phyloP scores from a whole-genome alignment of 2,888 invertebrate genomes.

The Agelastica alni region DNA sequence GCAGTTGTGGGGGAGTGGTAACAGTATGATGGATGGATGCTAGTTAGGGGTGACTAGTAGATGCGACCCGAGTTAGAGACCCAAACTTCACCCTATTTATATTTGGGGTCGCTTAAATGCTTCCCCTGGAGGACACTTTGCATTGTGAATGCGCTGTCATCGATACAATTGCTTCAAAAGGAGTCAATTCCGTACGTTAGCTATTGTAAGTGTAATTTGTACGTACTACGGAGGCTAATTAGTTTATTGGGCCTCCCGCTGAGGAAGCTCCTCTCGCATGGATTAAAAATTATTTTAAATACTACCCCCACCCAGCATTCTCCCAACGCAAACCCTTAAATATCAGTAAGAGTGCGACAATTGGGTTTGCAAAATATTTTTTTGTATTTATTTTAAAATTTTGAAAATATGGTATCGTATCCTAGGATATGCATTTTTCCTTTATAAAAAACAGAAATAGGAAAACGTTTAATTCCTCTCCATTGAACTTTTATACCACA shows the following conservation, averaged over 20 bases:
- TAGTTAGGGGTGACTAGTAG: constrained; percentile 39
- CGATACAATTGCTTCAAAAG: constrained; percentile 45
- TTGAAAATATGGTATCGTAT: too few species aligned
- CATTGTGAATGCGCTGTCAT: constrained; percentile 42
- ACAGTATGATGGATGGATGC: constrained; percentile 48
- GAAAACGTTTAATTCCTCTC: too few species aligned
- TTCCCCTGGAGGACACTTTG: constrained; percentile 39
- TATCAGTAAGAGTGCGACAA: too few species aligned
- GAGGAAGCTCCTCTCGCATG: constrained; percentile 13
- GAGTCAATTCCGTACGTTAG: constrained; percentile 44
- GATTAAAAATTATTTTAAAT: constrained; percentile 13
- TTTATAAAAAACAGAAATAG: too few species aligned
- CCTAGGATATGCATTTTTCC: too few species aligned
- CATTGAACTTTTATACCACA: too few species aligned
- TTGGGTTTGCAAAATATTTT: too few species aligned
- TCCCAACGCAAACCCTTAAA: too few species aligned
- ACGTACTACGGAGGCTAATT: constrained; percentile 25
- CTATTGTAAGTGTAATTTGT: constrained; percentile 37
- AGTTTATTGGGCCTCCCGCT: constrained; percentile 24
- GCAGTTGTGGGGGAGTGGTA: constrained; percentile 52
- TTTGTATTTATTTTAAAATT: too few species aligned
- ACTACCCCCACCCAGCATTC: background rate
- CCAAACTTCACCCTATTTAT: constrained; percentile 35
- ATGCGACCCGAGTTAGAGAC: constrained; percentile 34
- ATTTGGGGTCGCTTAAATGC: constrained; percentile 40